These are phyloP conservation scores for Microcebus griseorufus DNA, from an alignment of 2,113 vertebrate genomes.

Conservation along the genomic window DNA sequence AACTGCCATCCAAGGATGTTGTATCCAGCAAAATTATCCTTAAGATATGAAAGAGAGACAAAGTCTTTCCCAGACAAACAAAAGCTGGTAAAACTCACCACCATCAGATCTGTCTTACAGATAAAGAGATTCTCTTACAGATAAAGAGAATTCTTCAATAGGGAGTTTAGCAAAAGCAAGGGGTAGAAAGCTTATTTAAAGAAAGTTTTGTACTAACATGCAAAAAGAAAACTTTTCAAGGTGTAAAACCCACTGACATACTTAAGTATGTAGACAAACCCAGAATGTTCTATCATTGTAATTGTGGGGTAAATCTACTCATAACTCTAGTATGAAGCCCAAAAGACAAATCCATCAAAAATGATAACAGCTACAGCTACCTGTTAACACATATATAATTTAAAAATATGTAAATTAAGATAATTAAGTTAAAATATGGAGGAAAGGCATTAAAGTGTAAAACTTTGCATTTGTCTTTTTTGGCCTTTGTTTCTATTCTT, in stretches of 20 bases:
- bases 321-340: neutral
- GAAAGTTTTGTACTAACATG: neutral
- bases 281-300: neutral
- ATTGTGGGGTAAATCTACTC: neutral
- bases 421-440: neutral
- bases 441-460: neutral
- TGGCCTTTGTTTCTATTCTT: neutral
- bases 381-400: neutral
- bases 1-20: neutral
- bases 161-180: too few relatives aligned
- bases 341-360: neutral
- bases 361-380: neutral
- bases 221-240: neutral
- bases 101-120: neutral
- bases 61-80: neutral
- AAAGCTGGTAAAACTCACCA: neutral
- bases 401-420: neutral
- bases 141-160: neutral
- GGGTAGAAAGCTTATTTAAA: too few relatives aligned
- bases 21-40: neutral
- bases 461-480: neutral
- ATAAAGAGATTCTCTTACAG: neutral
- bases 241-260: neutral
- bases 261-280: neutral
- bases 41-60: neutral